Percentiles rank a stretch among this genome's conserved stretches.
These are phyloP conservation scores for Hydroisotoma schaefferi DNA, from an alignment of 2,888 invertebrate species.

Conservation along the genomic window DNA sequence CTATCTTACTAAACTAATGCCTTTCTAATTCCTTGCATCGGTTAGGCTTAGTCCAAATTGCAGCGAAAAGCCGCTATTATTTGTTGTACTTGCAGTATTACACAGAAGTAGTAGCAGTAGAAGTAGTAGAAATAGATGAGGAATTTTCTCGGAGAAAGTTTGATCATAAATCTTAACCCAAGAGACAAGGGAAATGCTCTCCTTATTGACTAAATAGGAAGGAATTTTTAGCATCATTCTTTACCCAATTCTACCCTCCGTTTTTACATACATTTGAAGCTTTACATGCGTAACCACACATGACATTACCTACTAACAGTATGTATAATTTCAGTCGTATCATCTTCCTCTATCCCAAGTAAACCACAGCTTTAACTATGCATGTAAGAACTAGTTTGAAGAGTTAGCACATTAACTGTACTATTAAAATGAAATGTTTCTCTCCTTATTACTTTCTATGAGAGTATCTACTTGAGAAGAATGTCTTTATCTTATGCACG, in stretches of 20 bases:
- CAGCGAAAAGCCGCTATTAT: no score
- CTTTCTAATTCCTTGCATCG: no score
- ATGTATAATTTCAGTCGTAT: no score
- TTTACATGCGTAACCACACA: no score
- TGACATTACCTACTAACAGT: no score
- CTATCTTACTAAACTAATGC: no score
- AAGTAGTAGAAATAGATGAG: background rate
- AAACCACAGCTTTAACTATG: no score
- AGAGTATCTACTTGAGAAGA: no score
- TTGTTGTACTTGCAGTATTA: no score
- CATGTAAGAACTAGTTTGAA: background rate
- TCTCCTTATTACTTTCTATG: background rate
- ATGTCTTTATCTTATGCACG: no score
- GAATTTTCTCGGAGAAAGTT: constrained; percentile 12
- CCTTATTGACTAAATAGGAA: constrained; percentile 20
- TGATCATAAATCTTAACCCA: constrained; percentile 11
- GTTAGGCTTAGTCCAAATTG: no score
- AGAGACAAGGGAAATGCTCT: constrained; percentile 18
- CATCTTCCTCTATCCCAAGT: no score
- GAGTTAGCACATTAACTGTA: background rate
- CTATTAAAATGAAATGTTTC: constrained; percentile 13
- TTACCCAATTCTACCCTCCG: constrained; percentile 8
- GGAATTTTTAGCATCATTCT: constrained; percentile 18
- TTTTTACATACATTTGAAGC: background rate
- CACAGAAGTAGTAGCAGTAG: background rate